These are phyloP conservation scores for Camponotus pennsylvanicus DNA, from an alignment of 1,140 invertebrate species.

Conservation along the genomic window DNA sequence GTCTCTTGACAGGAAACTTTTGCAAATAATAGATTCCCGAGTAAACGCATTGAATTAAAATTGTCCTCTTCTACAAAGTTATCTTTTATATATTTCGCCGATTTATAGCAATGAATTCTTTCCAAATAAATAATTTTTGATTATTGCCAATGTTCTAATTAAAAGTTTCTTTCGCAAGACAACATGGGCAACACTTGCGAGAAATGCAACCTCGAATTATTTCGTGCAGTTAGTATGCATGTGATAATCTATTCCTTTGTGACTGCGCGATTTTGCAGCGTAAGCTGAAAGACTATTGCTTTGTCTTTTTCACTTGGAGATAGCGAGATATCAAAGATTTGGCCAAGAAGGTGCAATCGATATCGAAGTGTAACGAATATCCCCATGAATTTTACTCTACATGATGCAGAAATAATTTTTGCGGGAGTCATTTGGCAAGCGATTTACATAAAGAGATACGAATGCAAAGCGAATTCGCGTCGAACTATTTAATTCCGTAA, in stretches of 20 bases:
- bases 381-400: not conserved
- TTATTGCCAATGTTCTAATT: conserved; percentile 1
- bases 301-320: not conserved
- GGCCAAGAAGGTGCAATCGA: not conserved
- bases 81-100: not conserved
- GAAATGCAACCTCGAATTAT: not conserved
- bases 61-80: not conserved
- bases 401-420: not conserved
- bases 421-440: not conserved
- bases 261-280: not conserved
- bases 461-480: conserved; percentile 24
- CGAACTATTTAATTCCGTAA: conserved; percentile 57
- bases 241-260: not conserved
- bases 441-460: not conserved
- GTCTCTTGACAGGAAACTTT: conserved; percentile 14
- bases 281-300: not conserved
- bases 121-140: not conserved
- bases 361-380: not conserved
- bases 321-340: not conserved
- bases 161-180: not conserved
- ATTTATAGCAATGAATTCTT: conserved; percentile 27
- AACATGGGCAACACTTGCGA: not conserved
- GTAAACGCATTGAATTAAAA: conserved; percentile 5
- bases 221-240: not conserved
- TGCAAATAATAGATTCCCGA: conserved; percentile 27